phyloP scores from a whole-genome alignment of 2,113 vertebrate species.

The Trochalopteron elliotii region DNA sequence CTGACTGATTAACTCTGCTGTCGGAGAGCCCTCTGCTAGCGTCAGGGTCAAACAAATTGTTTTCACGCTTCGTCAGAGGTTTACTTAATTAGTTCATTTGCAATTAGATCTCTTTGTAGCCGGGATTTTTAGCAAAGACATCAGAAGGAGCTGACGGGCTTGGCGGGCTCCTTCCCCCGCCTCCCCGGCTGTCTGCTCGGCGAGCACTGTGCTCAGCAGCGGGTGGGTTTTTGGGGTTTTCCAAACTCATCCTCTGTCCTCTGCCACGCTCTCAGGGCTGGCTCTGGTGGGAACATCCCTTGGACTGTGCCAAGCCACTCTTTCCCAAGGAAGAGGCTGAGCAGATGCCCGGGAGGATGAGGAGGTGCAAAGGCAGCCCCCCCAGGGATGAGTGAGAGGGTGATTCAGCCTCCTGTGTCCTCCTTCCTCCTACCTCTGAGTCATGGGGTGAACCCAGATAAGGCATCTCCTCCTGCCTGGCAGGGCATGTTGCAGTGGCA shows the following conservation, averaged over 20 bases:
- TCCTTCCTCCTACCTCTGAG: background rate
- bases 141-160: slow-evolving; percentile 78
- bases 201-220: accelerated
- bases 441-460: background rate
- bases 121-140: slow-evolving; percentile 84
- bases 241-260: accelerated
- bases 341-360: background rate
- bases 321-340: background rate
- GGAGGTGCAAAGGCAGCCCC: background rate
- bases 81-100: slow-evolving; percentile 90
- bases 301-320: accelerated
- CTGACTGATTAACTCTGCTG: slow-evolving; percentile 84
- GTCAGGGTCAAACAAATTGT: slow-evolving; percentile 88
- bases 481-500: background rate
- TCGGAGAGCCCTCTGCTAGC: slow-evolving; percentile 75
- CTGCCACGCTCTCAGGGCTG: accelerated
- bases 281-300: background rate
- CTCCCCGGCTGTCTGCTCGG: slow-evolving; percentile 26
- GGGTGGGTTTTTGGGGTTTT: accelerated
- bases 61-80: slow-evolving; percentile 87
- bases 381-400: background rate
- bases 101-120: slow-evolving; percentile 88
- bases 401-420: background rate
- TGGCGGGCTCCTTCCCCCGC: background rate
- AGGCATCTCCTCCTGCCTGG: background rate